Evolutionary conservation across 2,113 vertebrate genomes (phyloP).

Genomic region (Pygoscelis antarcticus): DNA sequence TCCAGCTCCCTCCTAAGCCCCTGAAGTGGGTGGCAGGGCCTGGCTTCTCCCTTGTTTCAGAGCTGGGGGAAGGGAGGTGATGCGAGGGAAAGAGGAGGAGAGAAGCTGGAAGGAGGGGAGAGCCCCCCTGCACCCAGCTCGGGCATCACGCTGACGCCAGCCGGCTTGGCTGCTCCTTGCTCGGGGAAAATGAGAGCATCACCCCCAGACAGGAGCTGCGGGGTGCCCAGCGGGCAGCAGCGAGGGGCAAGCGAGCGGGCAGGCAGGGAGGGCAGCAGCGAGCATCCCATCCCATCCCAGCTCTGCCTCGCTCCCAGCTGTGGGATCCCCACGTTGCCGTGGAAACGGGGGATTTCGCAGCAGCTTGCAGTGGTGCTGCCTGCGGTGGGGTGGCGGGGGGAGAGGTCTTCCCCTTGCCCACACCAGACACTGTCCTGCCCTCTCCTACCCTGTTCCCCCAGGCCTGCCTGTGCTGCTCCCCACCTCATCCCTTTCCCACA

Average conservation of each 20-base stretch:
- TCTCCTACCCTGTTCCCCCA: not conserved
- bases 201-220: not conserved
- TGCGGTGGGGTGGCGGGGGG: not conserved
- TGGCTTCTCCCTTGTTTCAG: not conserved
- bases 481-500: not conserved
- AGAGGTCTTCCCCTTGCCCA: too few species aligned
- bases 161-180: not conserved
- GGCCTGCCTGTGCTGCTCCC: not conserved
- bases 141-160: accelerated
- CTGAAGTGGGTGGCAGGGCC: not conserved
- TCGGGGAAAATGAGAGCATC: not conserved
- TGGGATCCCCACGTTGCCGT: not conserved
- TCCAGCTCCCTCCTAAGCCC: not conserved
- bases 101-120: not conserved
- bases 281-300: not conserved
- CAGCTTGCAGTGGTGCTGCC: not conserved
- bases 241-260: accelerated
- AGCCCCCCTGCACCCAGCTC: not conserved
- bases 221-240: not conserved
- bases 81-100: not conserved
- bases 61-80: not conserved
- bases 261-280: not conserved
- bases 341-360: not conserved
- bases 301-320: not conserved
- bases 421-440: not conserved